Conservation (phyloP, 2,888 invertebrate genomes). For the Phyto melanocephala region DNA sequence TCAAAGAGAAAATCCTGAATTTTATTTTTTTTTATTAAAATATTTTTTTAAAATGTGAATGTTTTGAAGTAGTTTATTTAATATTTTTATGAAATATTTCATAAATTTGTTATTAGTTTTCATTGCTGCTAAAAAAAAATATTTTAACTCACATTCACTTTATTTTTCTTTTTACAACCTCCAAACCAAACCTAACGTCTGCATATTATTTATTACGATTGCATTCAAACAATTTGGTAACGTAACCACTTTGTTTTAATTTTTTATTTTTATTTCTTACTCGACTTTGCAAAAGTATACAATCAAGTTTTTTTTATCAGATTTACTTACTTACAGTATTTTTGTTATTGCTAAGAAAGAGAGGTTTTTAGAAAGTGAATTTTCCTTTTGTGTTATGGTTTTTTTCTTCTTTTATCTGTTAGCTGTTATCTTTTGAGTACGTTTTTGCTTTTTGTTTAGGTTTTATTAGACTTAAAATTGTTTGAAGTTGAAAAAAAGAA, state of each 20-base stretch:
- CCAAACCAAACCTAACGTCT: not conserved
- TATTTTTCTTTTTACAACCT: conserved; percentile 1
- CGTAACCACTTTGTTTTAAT: conserved; percentile 39
- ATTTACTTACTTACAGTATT: conserved; percentile 4
- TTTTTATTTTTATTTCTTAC: not conserved
- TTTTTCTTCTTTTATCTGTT: not conserved
- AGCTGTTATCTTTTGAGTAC: not conserved
- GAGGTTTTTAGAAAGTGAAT: conserved; percentile 61
- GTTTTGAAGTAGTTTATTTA: too few relatives aligned
- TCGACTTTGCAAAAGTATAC: conserved; percentile 18
- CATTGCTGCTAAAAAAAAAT: too few relatives aligned
- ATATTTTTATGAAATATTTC: too few relatives aligned
- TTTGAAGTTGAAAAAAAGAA: too few relatives aligned
- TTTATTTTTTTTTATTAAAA: too few relatives aligned
- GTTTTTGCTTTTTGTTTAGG: not conserved
- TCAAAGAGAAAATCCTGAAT: too few relatives aligned
- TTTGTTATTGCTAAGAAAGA: conserved; percentile 45
- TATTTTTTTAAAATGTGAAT: too few relatives aligned
- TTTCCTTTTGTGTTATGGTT: conserved; percentile 31
- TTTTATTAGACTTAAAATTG: too few relatives aligned
- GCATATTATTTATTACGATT: not conserved
- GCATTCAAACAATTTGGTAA: conserved; percentile 39
- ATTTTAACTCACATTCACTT: conserved; percentile 39
- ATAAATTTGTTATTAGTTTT: too few relatives aligned
- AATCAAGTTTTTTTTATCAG: conserved; percentile 31